Percentiles rank a stretch among this genome's conserved stretches.
These are phyloP conservation scores for Cliona cf. orientalis DNA, from an alignment of 37 sponge, comb jelly and placozoan genomes.

Conservation along the genomic window DNA sequence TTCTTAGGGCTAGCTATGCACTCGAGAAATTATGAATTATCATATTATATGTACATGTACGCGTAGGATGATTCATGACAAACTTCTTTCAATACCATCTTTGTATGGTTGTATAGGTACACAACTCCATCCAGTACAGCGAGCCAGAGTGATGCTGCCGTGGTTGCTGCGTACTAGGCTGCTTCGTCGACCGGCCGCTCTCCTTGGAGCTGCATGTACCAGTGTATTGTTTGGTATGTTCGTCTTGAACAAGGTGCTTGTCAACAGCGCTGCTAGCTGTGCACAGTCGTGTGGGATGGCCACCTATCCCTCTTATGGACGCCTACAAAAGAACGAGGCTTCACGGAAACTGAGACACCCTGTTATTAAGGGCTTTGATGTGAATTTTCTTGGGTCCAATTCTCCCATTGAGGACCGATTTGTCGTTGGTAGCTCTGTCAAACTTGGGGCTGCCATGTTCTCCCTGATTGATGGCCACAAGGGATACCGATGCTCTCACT, in stretches of 20 bases:
- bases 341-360: conserved; percentile 27
- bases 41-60: no score
- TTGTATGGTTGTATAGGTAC: no score
- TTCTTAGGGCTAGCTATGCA: no score
- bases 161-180: neutral
- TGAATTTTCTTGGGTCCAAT: conserved; percentile 77
- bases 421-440: conserved; percentile 31
- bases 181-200: conserved; percentile 16
- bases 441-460: conserved; percentile 50
- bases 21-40: no score
- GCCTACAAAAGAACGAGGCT: conserved; percentile 51
- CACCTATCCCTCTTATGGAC: conserved; percentile 22
- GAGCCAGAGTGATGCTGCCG: neutral
- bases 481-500: conserved; percentile 65
- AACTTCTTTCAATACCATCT: no score
- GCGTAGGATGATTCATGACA: no score
- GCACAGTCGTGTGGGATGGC: neutral
- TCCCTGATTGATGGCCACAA: conserved; percentile 87
- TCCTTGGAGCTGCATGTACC: conserved; percentile 45
- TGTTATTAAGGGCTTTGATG: conserved; percentile 44
- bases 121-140: no score
- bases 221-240: conserved; percentile 32
- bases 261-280: neutral
- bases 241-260: conserved; percentile 35
- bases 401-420: conserved; percentile 85